A percentile compares a stretch with the other conserved stretches of the same genome.
phyloP scores from a whole-genome alignment of 2,888 invertebrate genomes.

The Pilophorus perplexus region DNA sequence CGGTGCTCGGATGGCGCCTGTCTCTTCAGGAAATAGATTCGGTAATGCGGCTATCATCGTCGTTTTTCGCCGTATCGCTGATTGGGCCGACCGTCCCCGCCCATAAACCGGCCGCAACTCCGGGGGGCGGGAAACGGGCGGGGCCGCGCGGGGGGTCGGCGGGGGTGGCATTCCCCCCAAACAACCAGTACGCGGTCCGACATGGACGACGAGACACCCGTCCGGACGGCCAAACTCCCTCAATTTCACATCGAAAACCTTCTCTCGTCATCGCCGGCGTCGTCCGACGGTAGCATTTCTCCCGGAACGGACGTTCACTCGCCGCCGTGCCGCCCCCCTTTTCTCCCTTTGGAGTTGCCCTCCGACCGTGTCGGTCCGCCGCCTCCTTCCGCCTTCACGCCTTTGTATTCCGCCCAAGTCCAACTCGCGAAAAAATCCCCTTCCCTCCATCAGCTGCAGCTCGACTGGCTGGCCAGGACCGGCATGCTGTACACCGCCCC shows the following conservation, averaged over 20 bases:
- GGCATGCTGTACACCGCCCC: slow-evolving; percentile 81
- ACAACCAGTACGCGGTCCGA: not conserved
- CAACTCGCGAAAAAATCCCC: slow-evolving; percentile 22
- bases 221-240: slow-evolving; percentile 14
- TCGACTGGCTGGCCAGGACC: slow-evolving; percentile 87
- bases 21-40: slow-evolving; percentile 24
- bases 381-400: slow-evolving; percentile 36
- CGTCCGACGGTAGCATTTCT: slow-evolving; percentile 29
- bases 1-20: slow-evolving; percentile 40
- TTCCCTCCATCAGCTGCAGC: slow-evolving; percentile 70
- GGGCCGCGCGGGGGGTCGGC: not conserved
- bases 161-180: not conserved
- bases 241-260: slow-evolving; percentile 32
- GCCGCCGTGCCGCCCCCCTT: slow-evolving; percentile 17
- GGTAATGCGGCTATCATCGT: slow-evolving; percentile 35
- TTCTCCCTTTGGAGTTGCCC: not conserved
- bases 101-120: not conserved
- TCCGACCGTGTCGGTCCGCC: slow-evolving; percentile 25
- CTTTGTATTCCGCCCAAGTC: slow-evolving; percentile 31
- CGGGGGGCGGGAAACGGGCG: no score
- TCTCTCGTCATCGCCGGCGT: slow-evolving; percentile 27
- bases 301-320: slow-evolving; percentile 25
- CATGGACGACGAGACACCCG: slow-evolving; percentile 35
- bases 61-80: slow-evolving; percentile 21
- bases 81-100: slow-evolving; percentile 32